Evolutionary conservation across 1,140 invertebrate species (phyloP), one percentile per base, ranked within the genome.

Genomic region (Periplaneta americana): DNA sequence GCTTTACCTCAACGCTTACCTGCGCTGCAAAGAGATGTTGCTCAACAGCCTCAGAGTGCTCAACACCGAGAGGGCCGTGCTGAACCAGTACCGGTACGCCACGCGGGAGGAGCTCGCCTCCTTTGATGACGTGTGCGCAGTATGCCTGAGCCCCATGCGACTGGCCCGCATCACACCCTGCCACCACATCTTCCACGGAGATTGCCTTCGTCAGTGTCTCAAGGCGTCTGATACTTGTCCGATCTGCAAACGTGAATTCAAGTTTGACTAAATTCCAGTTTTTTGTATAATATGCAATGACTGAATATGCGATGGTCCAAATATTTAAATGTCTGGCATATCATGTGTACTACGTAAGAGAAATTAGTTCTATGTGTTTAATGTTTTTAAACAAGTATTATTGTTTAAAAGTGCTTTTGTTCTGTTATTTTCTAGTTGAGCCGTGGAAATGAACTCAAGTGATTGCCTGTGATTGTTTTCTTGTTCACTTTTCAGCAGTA

Each of bases 141-240:
- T 95, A 22, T 95, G 94, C 84, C 88, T 95, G 15, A 92, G 91
- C 82, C 85, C 87, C 2, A 94, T 95, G 93, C 90, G 88, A 75
- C 83, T 85, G 33, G 94, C 94, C 0, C 88, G 94, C 22, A 90
- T 94, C 1, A 95, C 94, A 1, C 94, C 94, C 1, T 95, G 94
- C 85, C 92, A 93, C 75, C 94, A 95, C 85, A 90, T 94, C 84
- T 95, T 95, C 87, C 94, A 95, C 85, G 93, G 93, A 0, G 93
- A 93, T 85, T 95, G 94, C 85, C 87, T 95, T 31, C 87, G 94
- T 82, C 90, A 91, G 81, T 95, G 94, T 85, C 87, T 95, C 2
- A 93, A 93, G 83, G 89, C 90, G n/a, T 92, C 91, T 33, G 89
- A 93, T 81, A 90, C 91, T 79, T 95, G 94, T 84, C 94, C 94